A percentile compares a stretch with the other conserved stretches of the same genome.
Evolutionary conservation across 2,797 vertebrate genomes (phyloP).

Genomic region (Lacerta agilis): DNA sequence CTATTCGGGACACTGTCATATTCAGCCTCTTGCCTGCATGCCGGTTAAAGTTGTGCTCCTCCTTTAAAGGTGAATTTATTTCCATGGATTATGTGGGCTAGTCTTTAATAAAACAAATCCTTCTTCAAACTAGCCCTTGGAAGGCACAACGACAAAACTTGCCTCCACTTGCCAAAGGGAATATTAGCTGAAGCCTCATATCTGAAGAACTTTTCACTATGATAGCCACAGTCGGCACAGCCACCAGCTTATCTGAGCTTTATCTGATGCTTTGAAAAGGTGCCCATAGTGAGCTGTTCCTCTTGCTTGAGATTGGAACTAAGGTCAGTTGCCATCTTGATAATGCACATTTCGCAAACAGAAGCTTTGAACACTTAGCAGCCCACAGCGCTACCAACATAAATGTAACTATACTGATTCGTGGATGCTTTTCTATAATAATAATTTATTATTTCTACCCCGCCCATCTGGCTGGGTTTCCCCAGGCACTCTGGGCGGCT

Average conservation of each 20-base stretch:
- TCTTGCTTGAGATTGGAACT: neutral
- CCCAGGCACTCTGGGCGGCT: too few relatives aligned
- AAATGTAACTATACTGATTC: neutral
- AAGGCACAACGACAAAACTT: neutral
- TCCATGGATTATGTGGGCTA: neutral
- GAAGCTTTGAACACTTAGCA: neutral
- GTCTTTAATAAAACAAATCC: neutral
- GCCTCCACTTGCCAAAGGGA: neutral
- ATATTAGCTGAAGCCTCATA: neutral
- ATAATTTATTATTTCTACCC: too few relatives aligned
- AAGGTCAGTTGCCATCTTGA: neutral
- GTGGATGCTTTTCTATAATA: neutral
- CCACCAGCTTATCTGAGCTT: neutral
- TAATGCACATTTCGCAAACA: neutral
- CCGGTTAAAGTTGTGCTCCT: neutral
- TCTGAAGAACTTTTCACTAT: neutral
- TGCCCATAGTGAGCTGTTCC: neutral
- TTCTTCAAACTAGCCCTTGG: neutral
- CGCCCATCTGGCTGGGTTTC: too few relatives aligned
- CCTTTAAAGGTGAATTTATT: neutral
- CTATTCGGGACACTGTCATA: neutral
- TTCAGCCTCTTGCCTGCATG: neutral
- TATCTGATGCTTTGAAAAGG: slow-evolving; percentile 13
- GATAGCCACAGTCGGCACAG: neutral
- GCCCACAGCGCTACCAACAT: too few relatives aligned